These are phyloP conservation scores for Entomobrya proxima DNA, from an alignment of 2,888 invertebrate genomes.

Conservation along the genomic window DNA sequence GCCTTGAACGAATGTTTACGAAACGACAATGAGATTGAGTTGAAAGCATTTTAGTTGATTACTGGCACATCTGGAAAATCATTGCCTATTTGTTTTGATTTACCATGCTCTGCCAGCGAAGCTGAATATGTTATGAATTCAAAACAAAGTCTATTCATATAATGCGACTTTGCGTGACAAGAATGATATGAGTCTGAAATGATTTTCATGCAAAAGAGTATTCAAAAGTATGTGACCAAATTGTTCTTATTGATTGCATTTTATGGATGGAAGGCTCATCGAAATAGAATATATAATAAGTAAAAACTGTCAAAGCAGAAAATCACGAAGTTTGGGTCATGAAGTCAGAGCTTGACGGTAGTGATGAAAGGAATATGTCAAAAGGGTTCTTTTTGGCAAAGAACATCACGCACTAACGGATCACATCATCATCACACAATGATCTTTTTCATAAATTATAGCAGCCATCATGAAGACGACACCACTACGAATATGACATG, in stretches of 20 bases:
- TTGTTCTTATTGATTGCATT: not conserved
- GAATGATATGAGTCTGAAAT: not conserved
- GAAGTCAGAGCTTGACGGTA: not conserved
- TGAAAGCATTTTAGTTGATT: too few relatives aligned
- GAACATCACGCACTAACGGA: conserved; percentile 9
- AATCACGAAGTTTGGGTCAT: conserved; percentile 21
- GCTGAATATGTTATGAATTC: too few relatives aligned
- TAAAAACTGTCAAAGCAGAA: conserved; percentile 10
- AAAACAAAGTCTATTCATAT: too few relatives aligned
- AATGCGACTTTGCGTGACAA: not conserved
- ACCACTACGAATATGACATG: conserved; percentile 1
- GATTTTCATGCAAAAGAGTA: not conserved
- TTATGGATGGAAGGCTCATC: not conserved
- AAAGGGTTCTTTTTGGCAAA: conserved; percentile 4
- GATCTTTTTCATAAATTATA: conserved; percentile 21
- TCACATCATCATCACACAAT: conserved; percentile 20
- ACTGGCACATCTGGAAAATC: too few relatives aligned
- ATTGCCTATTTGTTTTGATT: too few relatives aligned
- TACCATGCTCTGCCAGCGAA: too few relatives aligned
- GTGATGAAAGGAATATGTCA: conserved; percentile 19
- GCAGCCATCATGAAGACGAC: not conserved
- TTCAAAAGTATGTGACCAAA: not conserved
- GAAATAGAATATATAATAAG: not conserved
- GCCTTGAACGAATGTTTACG: too few relatives aligned
- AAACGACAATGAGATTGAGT: too few relatives aligned